These are phyloP conservation scores for Apodemus sylvaticus DNA, from an alignment of 2,113 vertebrate genomes.

Conservation along the genomic window DNA sequence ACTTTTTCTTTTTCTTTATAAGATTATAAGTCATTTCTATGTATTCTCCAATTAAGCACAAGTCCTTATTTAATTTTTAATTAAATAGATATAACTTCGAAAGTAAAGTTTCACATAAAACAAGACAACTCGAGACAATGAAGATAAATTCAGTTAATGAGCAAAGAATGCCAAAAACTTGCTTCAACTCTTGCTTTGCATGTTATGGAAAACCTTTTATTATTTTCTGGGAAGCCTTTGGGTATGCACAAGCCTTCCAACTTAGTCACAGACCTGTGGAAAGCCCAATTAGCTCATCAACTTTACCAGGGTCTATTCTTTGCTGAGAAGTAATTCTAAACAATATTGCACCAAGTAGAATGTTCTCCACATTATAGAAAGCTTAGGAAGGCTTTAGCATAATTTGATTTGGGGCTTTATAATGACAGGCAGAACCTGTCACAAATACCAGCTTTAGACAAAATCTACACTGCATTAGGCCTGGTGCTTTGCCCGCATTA, in stretches of 20 bases:
- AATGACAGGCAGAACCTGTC: constrained; percentile 8
- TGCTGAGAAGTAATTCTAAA: constrained; percentile 52
- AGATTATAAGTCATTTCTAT: background rate
- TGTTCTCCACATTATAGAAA: constrained; percentile 61
- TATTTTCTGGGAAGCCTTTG: constrained; percentile 57
- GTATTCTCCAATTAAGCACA: constrained; percentile 15
- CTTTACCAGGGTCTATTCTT: constrained; percentile 63
- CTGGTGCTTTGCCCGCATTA: constrained; percentile 31
- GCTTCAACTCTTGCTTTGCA: constrained; percentile 56
- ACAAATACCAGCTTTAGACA: constrained; percentile 46
- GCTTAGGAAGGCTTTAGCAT: constrained; percentile 51
- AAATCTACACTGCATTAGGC: constrained; percentile 28
- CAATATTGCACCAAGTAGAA: constrained; percentile 48
- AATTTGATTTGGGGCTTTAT: constrained; percentile 61
- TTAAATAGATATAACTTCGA: constrained; percentile 2
- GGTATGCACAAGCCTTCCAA: constrained; percentile 49
- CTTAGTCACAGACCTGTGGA: constrained; percentile 59
- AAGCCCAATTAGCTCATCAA: constrained; percentile 69
- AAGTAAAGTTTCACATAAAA: constrained; percentile 9
- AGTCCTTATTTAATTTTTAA: constrained; percentile 47
- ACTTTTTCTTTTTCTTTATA: constrained; percentile 51
- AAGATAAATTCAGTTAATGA: constrained; percentile 40
- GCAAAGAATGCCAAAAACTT: constrained; percentile 16
- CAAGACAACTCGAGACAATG: constrained; percentile 24
- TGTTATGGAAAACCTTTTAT: constrained; percentile 61